A percentile compares a stretch with the other conserved stretches of the same genome.
These are phyloP conservation scores for Drosophila subquinaria DNA, from an alignment of 2,888 invertebrate species.

Conservation along the genomic window DNA sequence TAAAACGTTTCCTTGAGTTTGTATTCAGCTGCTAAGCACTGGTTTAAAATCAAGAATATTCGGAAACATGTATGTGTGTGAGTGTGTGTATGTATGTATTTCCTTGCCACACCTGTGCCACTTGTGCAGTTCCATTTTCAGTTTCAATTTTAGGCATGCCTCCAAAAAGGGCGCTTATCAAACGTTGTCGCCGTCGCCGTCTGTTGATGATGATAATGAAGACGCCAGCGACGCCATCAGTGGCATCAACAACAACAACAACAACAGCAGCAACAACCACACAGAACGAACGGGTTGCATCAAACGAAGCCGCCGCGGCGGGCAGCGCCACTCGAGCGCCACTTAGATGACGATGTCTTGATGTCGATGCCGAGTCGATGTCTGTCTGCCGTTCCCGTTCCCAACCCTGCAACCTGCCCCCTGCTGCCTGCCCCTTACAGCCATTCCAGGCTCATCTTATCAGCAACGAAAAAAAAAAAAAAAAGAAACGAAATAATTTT, in stretches of 20 bases:
- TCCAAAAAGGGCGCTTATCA: conserved; percentile 56
- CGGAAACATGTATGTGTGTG: too few relatives aligned
- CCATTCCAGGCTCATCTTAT: conserved; percentile 46
- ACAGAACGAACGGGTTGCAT: conserved; percentile 39
- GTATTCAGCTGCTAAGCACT: too few relatives aligned
- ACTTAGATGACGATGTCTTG: conserved; percentile 79
- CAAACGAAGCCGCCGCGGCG: conserved; percentile 71
- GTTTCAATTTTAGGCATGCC: conserved; percentile 42
- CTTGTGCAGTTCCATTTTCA: conserved; percentile 27
- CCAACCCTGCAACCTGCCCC: neutral
- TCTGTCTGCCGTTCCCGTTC: neutral
- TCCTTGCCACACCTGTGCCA: conserved; percentile 15
- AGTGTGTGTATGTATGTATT: conserved; percentile 3
- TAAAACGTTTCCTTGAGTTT: too few relatives aligned
- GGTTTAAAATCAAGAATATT: neutral
- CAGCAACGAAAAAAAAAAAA: conserved; percentile 43
- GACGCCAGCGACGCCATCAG: conserved; percentile 81
- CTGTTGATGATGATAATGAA: conserved; percentile 69
- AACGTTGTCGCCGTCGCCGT: conserved; percentile 32
- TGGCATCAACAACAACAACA: conserved; percentile 37
- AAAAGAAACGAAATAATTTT: conserved; percentile 58
- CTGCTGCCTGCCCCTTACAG: conserved; percentile 7
- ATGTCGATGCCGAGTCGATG: conserved; percentile 51
- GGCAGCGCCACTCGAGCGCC: conserved; percentile 68
- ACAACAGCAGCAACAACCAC: conserved; percentile 16